Base-by-base conservation (phyloP, 2,888 invertebrate genomes). In the Luperina nickerlii region DNA sequence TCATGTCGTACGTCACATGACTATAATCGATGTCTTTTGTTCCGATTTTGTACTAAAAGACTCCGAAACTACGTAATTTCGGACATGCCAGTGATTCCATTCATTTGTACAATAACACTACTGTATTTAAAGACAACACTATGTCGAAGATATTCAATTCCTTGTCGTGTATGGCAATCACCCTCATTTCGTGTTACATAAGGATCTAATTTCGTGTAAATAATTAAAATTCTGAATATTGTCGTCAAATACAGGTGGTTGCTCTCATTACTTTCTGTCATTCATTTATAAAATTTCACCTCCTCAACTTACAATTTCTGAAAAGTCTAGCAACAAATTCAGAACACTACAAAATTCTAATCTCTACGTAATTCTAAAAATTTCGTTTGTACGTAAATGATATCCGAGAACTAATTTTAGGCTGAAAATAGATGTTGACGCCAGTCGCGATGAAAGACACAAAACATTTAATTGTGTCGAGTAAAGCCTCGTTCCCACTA, bases 31-130 rank as follows among this genome's bases (percentile, higher is more conserved):
- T 87, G 90, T 87, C 90, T 90, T 90, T 90, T 83, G 75, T 85
- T 86, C 79, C 62, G 86, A 76, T 78, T 90, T 88, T 87, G 87
- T 90, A 89, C 89, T 90, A 86, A 88, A 87, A 89, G 88, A 89
- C 87, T 76, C 77, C 86, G 76, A 76, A 86, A 86, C 51, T 85
- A 79, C 27, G 48, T 63, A 24, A 79, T 80, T 77, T 75, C 83
- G 76, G 77, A 76, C 74, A 60, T 77, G 76, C 72, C 68, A 80
- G 78, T 85, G 79, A 74, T 62, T 68, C 9, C 54, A 76, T 85
- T 69, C 80, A 86, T 82, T 66, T 72, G 82, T 81, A 82, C 71
- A 62, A 5, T 74, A 15, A 62, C 48, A 75, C 42, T 20, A 20
- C 54, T 65, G 68, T 75, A 75, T 79, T 77, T 76, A 38, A 78